These are phyloP conservation scores for Linyphia triangularis DNA, from an alignment of 2,888 invertebrate genomes.

Conservation along the genomic window DNA sequence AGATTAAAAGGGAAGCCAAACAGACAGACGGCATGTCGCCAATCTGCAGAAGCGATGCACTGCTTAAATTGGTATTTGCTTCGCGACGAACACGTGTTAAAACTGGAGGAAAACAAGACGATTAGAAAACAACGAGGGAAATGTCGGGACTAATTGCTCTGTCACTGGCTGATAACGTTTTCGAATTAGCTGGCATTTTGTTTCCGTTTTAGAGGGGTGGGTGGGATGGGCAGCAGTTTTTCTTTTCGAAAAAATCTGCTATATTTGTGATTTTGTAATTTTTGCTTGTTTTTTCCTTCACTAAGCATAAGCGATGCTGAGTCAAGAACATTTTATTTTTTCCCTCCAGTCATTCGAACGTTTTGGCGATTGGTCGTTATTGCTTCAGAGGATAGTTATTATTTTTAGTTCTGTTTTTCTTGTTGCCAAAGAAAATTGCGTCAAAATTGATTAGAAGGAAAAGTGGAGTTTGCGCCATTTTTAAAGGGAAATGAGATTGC, in stretches of 20 bases:
- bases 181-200: slow-evolving; percentile 25
- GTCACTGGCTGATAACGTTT: slow-evolving; percentile 45
- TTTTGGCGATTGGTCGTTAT: slow-evolving; percentile 41
- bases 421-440: neutral
- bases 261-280: slow-evolving; percentile 13
- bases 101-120: slow-evolving; percentile 29
- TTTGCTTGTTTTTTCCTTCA: neutral
- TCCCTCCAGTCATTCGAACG: neutral
- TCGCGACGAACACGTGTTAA: slow-evolving; percentile 6
- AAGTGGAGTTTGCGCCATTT: neutral
- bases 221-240: no score
- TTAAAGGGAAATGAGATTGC: slow-evolving; percentile 7
- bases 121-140: neutral
- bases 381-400: slow-evolving; percentile 22
- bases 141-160: slow-evolving; percentile 42
- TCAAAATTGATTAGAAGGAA: slow-evolving; percentile 32
- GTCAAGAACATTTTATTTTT: neutral
- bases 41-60: neutral
- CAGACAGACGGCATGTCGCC: neutral
- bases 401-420: neutral
- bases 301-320: neutral
- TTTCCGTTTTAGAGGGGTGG: slow-evolving; percentile 37
- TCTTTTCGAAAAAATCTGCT: neutral
- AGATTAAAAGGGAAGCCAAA: neutral
- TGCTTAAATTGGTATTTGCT: slow-evolving; percentile 18